These are phyloP conservation scores for Apis laboriosa DNA, from an alignment of 1,140 invertebrate species.

Conservation along the genomic window DNA sequence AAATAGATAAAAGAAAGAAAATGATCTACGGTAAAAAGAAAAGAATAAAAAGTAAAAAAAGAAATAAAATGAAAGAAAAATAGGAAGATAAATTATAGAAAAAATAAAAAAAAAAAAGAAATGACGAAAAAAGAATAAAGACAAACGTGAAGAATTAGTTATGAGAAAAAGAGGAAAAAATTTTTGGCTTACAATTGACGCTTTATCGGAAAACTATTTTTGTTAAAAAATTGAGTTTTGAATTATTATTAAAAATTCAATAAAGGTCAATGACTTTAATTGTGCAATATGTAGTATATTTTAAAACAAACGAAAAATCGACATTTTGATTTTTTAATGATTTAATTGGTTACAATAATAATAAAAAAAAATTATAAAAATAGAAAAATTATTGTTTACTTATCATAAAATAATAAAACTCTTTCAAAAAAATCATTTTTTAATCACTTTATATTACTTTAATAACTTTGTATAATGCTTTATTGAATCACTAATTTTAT, in stretches of 20 bases:
- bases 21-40: conserved; percentile 4
- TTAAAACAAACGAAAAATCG: neutral
- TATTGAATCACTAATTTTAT: no score
- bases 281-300: neutral
- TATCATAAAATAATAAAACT: neutral
- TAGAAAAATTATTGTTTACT: neutral
- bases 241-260: no score
- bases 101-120: neutral
- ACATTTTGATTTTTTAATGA: no score
- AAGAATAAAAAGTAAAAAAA: neutral
- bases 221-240: neutral
- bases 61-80: neutral
- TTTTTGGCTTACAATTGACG: conserved; percentile 16
- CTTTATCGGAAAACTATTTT: neutral
- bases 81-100: neutral
- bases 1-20: conserved; percentile 28
- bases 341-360: neutral
- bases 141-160: neutral
- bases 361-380: neutral
- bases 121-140: neutral
- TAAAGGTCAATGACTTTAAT: neutral
- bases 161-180: neutral
- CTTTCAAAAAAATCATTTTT: no score
- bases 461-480: no score
- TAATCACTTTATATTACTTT: no score